Conservation (phyloP, 92 coral and sea anemone species). For the Actinernus sp. region DNA sequence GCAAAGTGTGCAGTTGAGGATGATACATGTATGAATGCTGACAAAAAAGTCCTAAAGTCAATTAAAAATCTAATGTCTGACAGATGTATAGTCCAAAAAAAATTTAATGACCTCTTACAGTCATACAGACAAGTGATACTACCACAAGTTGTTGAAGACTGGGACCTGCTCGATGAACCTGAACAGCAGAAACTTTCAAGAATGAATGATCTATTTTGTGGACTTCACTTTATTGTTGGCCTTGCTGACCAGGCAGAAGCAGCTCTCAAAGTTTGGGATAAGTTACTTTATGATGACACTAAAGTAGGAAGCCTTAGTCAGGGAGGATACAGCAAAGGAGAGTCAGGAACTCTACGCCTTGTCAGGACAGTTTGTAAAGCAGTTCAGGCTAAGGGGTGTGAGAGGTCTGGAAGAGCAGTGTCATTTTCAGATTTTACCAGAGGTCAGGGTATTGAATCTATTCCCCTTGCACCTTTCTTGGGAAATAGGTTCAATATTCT, state of each 20-base stretch:
- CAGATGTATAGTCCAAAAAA: constrained; percentile 13
- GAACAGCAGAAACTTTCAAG: neutral
- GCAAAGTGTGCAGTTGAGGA: constrained; percentile 35
- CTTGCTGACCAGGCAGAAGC: neutral
- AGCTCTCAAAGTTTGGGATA: neutral
- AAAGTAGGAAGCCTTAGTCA: constrained; percentile 30
- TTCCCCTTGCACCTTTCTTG: neutral
- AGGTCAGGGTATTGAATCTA: neutral
- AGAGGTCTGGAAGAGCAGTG: neutral
- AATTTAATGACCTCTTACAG: constrained; percentile 5
- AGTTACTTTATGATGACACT: neutral
- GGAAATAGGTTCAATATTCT: neutral
- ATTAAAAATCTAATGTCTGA: constrained; percentile 22
- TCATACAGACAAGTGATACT: neutral
- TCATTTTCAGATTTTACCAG: neutral
- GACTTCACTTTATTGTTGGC: neutral
- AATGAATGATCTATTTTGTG: constrained; percentile 1
- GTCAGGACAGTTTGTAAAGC: neutral
- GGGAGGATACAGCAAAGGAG: neutral
- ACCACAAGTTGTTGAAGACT: neutral
- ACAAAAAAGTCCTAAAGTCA: constrained; percentile 15
- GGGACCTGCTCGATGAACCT: constrained; percentile 6
- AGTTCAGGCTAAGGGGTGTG: neutral
- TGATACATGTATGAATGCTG: constrained; percentile 14
- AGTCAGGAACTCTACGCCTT: neutral